Base-by-base conservation (phyloP, 1,140 invertebrate genomes). In the Agrypnia vestita region DNA sequence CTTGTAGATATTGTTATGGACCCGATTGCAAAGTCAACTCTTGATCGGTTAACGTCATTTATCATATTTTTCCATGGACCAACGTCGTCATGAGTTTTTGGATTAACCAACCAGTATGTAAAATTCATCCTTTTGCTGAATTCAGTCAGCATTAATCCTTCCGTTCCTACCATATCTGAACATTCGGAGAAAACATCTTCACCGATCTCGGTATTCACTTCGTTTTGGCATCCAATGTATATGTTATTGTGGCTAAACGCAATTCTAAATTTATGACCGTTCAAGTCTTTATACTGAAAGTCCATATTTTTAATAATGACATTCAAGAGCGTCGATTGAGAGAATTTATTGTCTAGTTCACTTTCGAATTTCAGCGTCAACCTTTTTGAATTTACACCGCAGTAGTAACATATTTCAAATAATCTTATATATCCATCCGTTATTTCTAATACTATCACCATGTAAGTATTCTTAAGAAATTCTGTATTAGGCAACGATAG, bases 371-470 rank as follows among this genome's bases (percentile, higher is more conserved):
- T 78, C 17, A 72, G 43, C 3, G 35, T 74, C 13, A 82, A 47
- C 56, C 79, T 76, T 53, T 64, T 21, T 6, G 77, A 79, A 3
- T 73, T 10, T 19, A 47, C 10, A 0, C 77, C 77, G 25, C 81
- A 82, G 49, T 76, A 82, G 62, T 46, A 79, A 59, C 81, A 82
- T 21, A 82, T 79, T 44, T 82, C 78, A 55, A 76, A 76, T 7
- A 82, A 61, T 15, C 71, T 64, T 21, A 79, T 49, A 4, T 44
- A 44, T 0, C n/a, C 11, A 11, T 76, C 25, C 7, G 73, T 51
- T 35, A 79, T 72, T 64, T 82, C 55, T 51, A 82, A 72, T 46
- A 78, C 67, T n/a, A 71, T 43, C 0, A 72, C 17, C 13, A 64
- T 44, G 44, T 71, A 64, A 15, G 59, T 35, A 4, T 46, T 6